These are phyloP conservation scores for Pseudomugil gertrudae DNA, from an alignment of 2,797 vertebrate genomes.

Conservation along the genomic window DNA sequence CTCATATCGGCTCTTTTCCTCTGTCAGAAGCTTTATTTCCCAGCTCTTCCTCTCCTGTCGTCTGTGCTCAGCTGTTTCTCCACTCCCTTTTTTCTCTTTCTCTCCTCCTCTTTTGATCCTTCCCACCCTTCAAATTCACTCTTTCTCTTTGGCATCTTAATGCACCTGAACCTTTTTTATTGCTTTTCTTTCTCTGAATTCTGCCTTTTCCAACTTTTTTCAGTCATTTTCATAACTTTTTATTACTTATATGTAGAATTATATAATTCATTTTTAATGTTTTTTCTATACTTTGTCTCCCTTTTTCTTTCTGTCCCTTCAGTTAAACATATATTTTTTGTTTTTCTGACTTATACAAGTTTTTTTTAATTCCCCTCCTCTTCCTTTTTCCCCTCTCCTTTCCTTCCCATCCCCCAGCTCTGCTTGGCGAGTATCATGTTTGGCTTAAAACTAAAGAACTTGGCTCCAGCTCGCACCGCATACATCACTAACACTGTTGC, in stretches of 20 bases:
- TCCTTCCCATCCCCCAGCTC: conserved; percentile 12
- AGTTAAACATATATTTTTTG: neutral
- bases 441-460: conserved; percentile 45
- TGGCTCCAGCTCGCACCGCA: conserved; percentile 44
- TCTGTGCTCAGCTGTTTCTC: conserved; percentile 4
- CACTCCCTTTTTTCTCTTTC: conserved; percentile 7
- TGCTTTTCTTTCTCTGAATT: neutral
- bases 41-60: conserved; percentile 10
- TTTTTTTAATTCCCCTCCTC: conserved; percentile 12
- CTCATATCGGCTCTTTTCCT: conserved; percentile 13
- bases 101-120: conserved; percentile 54
- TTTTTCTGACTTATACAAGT: conserved; percentile 16
- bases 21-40: conserved; percentile 11
- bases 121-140: conserved; percentile 23
- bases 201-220: neutral
- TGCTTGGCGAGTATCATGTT: conserved; percentile 59
- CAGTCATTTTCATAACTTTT: neutral
- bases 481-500: conserved; percentile 46
- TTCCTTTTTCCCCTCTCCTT: neutral
- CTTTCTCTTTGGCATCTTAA: conserved; percentile 12
- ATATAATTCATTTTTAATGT: neutral
- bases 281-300: neutral
- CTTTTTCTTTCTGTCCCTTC: neutral
- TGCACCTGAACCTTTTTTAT: neutral
- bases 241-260: neutral